Base-by-base conservation (phyloP, 2,888 invertebrate species). In the Ceramica pisi region DNA sequence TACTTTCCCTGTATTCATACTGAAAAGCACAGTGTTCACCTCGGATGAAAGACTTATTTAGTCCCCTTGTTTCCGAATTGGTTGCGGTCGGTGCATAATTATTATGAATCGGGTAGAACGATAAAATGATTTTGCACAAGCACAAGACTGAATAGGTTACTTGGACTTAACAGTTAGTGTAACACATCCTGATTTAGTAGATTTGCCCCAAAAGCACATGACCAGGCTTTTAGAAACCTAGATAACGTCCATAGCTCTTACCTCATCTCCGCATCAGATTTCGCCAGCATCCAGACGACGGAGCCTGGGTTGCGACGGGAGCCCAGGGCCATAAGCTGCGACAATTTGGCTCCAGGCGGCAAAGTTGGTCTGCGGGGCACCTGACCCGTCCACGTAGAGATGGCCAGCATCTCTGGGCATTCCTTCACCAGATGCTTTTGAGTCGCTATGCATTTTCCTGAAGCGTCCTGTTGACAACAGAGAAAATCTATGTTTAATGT, bases 201-300 rank as follows among this genome's bases (percentile, higher is more conserved):
- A 31, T 31, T 31, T 31, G 6, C 31, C 31, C 31, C 31, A 6
- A 31, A 31, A 31, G 31, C 31, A 31, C 31, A 31, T 31, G 31
- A 31, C 31, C 31, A 31, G 31, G 6, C 31, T 31, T 31, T 5
- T 4, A 26, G 5, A 31, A 31, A 31, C 31, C 31, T 5, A 5
- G 31, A 31, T 31, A 31, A 31, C 31, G 31, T 19, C 7, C 3
- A 55, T 46, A 3, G 9, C 19, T 89, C 97, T 97, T 92, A 98
- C 98, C 97, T 97, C 90, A 98, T 97, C 94, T 98, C 98, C 26
- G 97, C 96, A 82, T 98, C 97, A 21, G 97, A 97, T 90, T 97
- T 97, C 38, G 98, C 98, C 77, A 98, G 96, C 96, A 98, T 97
- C 98, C 98, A 98, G 79, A 98, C 97, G 12, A 98, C 98, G 81